These are phyloP conservation scores for Aratinga solstitialis DNA, from an alignment of 2,797 vertebrate species.

Conservation along the genomic window DNA sequence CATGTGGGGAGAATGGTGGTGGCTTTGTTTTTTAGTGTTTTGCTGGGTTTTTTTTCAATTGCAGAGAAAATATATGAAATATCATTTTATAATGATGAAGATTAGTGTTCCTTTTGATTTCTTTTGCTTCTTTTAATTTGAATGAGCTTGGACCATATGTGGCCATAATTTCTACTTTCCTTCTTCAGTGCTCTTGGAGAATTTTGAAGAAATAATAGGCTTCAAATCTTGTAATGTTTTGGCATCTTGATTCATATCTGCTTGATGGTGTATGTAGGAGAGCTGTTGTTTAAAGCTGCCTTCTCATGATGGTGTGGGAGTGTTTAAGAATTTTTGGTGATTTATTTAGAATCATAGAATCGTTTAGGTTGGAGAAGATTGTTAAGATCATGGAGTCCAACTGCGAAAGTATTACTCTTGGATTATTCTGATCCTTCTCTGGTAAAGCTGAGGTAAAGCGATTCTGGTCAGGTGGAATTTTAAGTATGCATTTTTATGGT, in stretches of 20 bases:
- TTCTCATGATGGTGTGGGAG: not conserved
- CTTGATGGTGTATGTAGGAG: not conserved
- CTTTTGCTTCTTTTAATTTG: not conserved
- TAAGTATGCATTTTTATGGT: not conserved
- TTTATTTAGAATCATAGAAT: not conserved
- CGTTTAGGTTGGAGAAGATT: not conserved
- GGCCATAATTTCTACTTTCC: not conserved
- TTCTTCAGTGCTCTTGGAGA: not conserved
- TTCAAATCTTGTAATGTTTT: not conserved
- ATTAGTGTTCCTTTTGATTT: not conserved
- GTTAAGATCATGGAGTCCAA: not conserved
- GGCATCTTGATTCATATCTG: not conserved
- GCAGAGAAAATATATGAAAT: not conserved
- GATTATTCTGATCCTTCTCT: not conserved
- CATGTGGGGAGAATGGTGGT: not conserved
- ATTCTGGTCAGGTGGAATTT: not conserved
- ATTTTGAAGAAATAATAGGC: not conserved
- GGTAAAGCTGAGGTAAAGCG: not conserved
- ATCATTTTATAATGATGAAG: not conserved
- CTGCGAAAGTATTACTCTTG: not conserved
- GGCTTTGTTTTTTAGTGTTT: not conserved
- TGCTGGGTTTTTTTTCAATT: not conserved
- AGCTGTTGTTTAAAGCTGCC: not conserved
- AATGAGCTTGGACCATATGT: not conserved
- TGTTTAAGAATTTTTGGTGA: not conserved